Evolutionary conservation across 2,797 vertebrate species (phyloP).

Genomic region (Otolemur crassicaudatus): DNA sequence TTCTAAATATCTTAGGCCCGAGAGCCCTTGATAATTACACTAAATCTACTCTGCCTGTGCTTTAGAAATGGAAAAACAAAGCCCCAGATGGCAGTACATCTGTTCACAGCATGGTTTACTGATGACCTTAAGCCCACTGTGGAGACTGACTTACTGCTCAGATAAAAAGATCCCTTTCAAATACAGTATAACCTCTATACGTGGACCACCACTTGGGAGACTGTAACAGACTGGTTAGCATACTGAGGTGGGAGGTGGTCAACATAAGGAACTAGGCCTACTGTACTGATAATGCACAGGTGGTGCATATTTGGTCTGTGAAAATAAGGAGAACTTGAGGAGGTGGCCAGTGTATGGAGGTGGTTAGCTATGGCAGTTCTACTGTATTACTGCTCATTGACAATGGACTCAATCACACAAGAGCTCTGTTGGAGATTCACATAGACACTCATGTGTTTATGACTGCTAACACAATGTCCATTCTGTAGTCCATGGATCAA

Average conservation of each 20-base stretch:
- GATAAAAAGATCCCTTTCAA: not conserved
- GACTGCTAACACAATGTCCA: not conserved
- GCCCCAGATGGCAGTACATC: not conserved
- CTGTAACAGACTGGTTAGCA: no score
- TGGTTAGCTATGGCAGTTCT: no score
- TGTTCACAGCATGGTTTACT: not conserved
- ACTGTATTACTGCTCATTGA: not conserved
- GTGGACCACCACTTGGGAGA: no score
- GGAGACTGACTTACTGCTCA: not conserved
- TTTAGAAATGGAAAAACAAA: not conserved
- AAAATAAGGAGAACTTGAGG: no score
- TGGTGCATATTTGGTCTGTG: no score
- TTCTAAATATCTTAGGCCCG: not conserved
- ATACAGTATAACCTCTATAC: no score
- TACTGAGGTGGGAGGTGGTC: no score
- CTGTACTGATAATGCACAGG: no score
- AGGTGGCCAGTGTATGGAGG: no score
- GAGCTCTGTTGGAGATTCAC: not conserved
- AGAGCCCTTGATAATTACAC: not conserved
- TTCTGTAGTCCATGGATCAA: not conserved
- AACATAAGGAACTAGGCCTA: no score
- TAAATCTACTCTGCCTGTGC: not conserved
- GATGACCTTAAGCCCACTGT: not conserved
- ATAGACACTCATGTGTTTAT: not conserved
- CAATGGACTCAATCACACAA: not conserved